Evolutionary conservation across 2,888 invertebrate species (phyloP), one percentile per base, ranked within the genome.

Genomic region (Leucophora obtusa): DNA sequence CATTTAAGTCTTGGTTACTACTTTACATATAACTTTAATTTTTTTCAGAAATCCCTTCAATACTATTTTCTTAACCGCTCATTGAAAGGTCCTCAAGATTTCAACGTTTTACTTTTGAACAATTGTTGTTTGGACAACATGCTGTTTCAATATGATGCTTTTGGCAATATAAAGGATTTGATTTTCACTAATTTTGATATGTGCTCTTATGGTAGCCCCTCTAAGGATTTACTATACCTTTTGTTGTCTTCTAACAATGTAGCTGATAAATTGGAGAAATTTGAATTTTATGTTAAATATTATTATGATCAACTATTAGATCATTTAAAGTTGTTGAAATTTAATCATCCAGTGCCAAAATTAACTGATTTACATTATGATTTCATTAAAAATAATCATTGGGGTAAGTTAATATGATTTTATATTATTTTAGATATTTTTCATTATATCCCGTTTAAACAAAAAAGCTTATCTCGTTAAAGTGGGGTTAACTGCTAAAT

Each of bases 61-160:
- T 17, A 14, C 14, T 35, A 65, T 35, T 53, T 51, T 8, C n/a
- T 53, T 15, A 35, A 53, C 4, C 33, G 6, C 18, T 35, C 35
- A 10, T 17, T 35, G 4, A 2, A 10, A 9, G 53, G 35, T 38
- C 53, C 35, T 6, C 35, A n/a, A 24, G 65, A 65, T 17, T 65
- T 65, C 8, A 33, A 53, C 9, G 65, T 65, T 3, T 53, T 65
- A 18, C 53, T 47, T 18, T 65, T 65, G 65, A 88, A 89, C 1
- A 89, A 88, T 58, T 85, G 86, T 60, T 88, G 87, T 87, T 84
- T 86, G 21, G 89, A 88, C 47, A 88, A 88, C 54, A 82, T 87
- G 0, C 85, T 87, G 84, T 87, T 89, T 53, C 68, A 82, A 6
- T 83, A 86, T 60, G 77, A 83, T 14, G 82, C 83, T 0, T 47